phyloP scores from a whole-genome alignment of 2,888 invertebrate genomes.

The Galerucella pusilla region DNA sequence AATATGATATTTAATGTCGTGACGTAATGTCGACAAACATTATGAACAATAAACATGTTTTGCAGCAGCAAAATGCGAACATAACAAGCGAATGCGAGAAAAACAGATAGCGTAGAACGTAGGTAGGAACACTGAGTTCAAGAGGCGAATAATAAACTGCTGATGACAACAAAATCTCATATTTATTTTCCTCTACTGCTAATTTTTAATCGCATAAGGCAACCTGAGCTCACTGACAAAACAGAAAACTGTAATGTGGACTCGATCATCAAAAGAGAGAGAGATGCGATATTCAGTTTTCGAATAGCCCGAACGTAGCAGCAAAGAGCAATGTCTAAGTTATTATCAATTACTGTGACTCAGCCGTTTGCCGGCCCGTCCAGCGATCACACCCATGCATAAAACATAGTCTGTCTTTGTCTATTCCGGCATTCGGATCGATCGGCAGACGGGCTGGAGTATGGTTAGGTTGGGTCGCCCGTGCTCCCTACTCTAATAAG shows the following conservation, averaged over 20 bases:
- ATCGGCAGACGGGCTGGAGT: constrained; percentile 62
- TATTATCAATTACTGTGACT: constrained; percentile 68
- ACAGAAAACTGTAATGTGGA: constrained; percentile 48
- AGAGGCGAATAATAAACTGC: constrained; percentile 27
- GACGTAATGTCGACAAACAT: constrained; percentile 40
- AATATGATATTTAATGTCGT: constrained; percentile 29
- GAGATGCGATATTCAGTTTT: constrained; percentile 53
- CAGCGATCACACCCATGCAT: constrained; percentile 64
- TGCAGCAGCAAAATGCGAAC: constrained; percentile 29
- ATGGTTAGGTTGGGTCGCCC: constrained; percentile 66
- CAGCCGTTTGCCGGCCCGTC: constrained; percentile 65
- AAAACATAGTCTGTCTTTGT: constrained; percentile 64
- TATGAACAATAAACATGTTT: constrained; percentile 41
- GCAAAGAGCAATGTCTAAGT: constrained; percentile 63
- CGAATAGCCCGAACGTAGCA: constrained; percentile 51
- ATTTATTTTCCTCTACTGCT: constrained; percentile 29
- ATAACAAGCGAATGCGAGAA: constrained; percentile 29
- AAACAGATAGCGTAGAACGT: constrained; percentile 21
- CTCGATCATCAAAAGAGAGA: constrained; percentile 45
- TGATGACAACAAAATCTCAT: constrained; percentile 19
- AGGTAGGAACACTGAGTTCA: constrained; percentile 13
- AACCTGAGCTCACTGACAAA: constrained; percentile 36
- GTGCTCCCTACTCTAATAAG: constrained; percentile 63
- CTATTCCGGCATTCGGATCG: constrained; percentile 66
- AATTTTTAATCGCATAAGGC: constrained; percentile 41